Evolutionary conservation across 2,797 vertebrate species (phyloP), one percentile per base, ranked within the genome.

Genomic region (Gambelia wislizenii): DNA sequence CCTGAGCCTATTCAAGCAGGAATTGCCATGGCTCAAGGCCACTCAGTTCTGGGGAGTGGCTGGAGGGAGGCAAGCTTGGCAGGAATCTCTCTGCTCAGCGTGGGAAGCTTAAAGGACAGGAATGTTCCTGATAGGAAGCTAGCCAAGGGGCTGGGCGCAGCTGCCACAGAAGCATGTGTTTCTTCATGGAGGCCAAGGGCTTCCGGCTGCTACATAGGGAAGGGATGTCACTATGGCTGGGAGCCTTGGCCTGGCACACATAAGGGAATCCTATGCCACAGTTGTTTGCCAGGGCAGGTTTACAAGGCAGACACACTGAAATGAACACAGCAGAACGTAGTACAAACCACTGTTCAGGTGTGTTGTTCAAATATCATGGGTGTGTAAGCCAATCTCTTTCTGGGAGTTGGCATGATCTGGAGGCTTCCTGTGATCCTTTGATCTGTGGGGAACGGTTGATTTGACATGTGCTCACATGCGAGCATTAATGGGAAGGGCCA

Each of bases 71-170:
- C 69, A 54, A 39, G 36, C 61, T 83, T 83, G 83, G 90, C 83
- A 59, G 70, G 72, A 42, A 13, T 47, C 77, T 47, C 77, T 69
- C 69, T 18, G 83, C 77, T 82, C 84, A 49, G 77, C 70, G 78
- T 87, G 86, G 83, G 83, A 82, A 91, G 86, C 61, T 47, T 25
- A 47, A 49, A 82, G 70, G 74, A 72, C 61, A 87, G 77, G 86
- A 91, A 91, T 88, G 90, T 88, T 69, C 39, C 59, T 30, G 86
- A 88, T 82, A 88, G 90, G 90, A 91, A 49, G 59, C 18, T 81
- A 39, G 86, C 90, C 90, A 91, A 88, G 87, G 87, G 89, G 83
- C 82, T 12, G 77, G 83, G 47, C 56, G 47, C 89, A 91, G 83
- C 89, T 88, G 89, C 76, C 33, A 47, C 47, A 67, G 56, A 70